Base-by-base conservation (phyloP, 2,797 vertebrate genomes). In the Synanceia verrucosa region DNA sequence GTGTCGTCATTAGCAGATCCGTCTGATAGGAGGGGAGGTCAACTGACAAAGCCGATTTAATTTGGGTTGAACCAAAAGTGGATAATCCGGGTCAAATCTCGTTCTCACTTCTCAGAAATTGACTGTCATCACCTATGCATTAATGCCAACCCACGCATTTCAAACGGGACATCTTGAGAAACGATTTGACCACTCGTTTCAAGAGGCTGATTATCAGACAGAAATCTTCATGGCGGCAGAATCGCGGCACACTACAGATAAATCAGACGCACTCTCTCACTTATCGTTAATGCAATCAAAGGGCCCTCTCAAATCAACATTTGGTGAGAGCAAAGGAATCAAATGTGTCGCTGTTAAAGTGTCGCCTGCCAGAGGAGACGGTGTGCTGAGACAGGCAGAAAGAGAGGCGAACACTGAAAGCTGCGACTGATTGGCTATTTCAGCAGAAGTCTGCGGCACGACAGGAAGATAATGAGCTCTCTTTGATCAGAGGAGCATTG, bases 401-500 rank as follows among this genome's bases (percentile, higher is more conserved):
- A 84, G 73, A 75, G 63, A 60, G 56, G 55, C 39, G 9, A 59
- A 73, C 78, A 65, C 79, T 78, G 65, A 88, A 81, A 84, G 78
- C 79, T 71, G 59, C 64, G 56, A 61, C 77, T 82, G 83, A 85
- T 78, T 87, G 86, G 87, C 77, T 91, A 82, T 84, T 90, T 88
- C 83, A 87, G 65, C 65, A 82, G 63, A 87, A 82, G 72, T 83
- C 79, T 78, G 79, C 78, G 47, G 83, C 78, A 59, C 80, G 71
- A 86, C 66, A 76, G 80, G 47, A 58, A 70, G 80, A 89, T 92
- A 91, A 93, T 90, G 86, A 91, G 86, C 73, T 79, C 62, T 55
- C 88, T 94, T 93, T 93, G 89, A 93, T 94, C 89, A 88, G 81
- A 67, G 76, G 31, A 68, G 72, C 78, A 88, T 89, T 92, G 83